These are phyloP conservation scores for Esox masquinongy DNA, from an alignment of 2,797 vertebrate genomes.

Conservation along the genomic window DNA sequence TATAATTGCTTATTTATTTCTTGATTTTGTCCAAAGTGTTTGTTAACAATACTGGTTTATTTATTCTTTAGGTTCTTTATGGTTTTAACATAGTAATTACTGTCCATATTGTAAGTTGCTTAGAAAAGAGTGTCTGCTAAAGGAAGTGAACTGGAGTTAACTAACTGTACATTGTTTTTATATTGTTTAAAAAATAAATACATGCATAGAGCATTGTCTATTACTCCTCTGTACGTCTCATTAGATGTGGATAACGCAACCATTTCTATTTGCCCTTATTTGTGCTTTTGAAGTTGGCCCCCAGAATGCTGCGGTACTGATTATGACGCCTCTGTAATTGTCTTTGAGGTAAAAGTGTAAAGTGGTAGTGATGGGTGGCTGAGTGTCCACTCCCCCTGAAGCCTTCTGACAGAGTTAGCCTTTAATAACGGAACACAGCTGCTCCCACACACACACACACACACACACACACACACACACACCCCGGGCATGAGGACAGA, in stretches of 20 bases:
- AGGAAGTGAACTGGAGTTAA: too few relatives aligned
- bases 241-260: constrained; percentile 19
- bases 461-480: too few relatives aligned
- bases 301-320: constrained; percentile 36
- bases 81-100: too few relatives aligned
- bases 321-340: constrained; percentile 51
- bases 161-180: too few relatives aligned
- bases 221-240: constrained; percentile 16
- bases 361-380: constrained; percentile 56
- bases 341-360: constrained; percentile 66
- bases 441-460: constrained; percentile 3
- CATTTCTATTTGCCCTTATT: constrained; percentile 38
- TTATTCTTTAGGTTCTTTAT: too few relatives aligned
- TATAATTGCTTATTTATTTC: too few relatives aligned
- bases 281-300: constrained; percentile 50
- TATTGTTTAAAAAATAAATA: too few relatives aligned
- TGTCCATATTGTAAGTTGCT: too few relatives aligned
- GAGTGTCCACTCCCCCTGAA: constrained; percentile 50
- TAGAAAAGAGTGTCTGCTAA: too few relatives aligned
- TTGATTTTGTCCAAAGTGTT: too few relatives aligned
- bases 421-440: constrained; percentile 62
- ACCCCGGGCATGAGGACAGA: not conserved
- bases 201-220: constrained; percentile 1
- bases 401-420: constrained; percentile 56
- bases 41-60: too few relatives aligned